These are phyloP conservation scores for Zootermopsis nevadensis DNA, from an alignment of 2,888 invertebrate species.

Conservation along the genomic window DNA sequence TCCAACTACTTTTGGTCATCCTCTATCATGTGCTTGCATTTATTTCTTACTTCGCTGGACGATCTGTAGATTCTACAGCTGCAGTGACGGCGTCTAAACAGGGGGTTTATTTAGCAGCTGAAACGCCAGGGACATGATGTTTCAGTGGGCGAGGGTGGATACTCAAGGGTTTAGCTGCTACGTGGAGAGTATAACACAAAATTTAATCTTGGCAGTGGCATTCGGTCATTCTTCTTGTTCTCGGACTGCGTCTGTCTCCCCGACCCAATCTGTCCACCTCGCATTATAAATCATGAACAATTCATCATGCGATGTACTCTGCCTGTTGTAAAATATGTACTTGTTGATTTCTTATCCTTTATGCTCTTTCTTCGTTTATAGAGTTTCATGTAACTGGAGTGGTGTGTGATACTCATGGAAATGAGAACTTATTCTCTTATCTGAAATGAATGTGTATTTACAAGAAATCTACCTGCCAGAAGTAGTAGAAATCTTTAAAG, in stretches of 20 bases:
- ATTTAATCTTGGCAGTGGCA: neutral
- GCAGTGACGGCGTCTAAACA: no score
- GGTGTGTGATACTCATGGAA: neutral
- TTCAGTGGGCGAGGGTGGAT: neutral
- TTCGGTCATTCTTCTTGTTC: neutral
- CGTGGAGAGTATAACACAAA: neutral
- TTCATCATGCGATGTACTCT: neutral
- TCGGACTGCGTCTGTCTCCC: no score
- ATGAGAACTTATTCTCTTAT: neutral
- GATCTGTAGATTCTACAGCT: neutral
- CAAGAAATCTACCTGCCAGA: neutral
- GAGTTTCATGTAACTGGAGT: neutral
- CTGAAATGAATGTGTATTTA: constrained; percentile 6
- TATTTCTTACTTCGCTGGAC: neutral
- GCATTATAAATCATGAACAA: neutral
- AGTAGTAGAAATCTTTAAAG: neutral
- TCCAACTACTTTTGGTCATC: no score
- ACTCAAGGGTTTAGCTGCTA: neutral
- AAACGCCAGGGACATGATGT: neutral
- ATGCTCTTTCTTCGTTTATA: neutral
- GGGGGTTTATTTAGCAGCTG: constrained; percentile 19
- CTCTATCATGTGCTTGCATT: no score
- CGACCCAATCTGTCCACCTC: no score
- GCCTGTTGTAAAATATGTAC: neutral
- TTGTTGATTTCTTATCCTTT: neutral